phyloP scores from a whole-genome alignment of 2,797 vertebrate species.

The Pterois miles region DNA sequence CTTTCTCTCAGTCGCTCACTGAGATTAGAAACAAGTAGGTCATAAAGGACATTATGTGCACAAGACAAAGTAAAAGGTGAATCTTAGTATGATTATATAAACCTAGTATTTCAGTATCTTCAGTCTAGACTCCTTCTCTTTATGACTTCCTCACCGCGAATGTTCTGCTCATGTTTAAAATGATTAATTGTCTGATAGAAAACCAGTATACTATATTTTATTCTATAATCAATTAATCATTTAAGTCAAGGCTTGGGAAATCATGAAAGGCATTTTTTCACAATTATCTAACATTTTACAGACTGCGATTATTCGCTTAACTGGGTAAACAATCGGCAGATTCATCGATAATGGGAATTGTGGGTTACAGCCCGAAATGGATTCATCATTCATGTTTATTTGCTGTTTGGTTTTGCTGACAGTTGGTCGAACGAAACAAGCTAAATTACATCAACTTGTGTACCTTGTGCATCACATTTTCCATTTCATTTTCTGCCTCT shows the following conservation, averaged over 20 bases:
- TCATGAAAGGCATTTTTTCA: not conserved
- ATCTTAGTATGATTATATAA: not conserved
- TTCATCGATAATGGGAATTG: not conserved
- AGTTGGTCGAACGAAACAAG: not conserved
- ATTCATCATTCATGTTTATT: not conserved
- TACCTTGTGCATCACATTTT: not conserved
- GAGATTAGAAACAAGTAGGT: slow-evolving; percentile 41
- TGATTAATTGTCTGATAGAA: not conserved
- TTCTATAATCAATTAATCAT: not conserved
- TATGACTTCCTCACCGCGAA: not conserved
- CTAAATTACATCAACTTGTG: too few species aligned
- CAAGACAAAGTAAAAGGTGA: slow-evolving; percentile 28
- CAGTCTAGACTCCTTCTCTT: not conserved
- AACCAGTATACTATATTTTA: not conserved
- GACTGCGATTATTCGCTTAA: not conserved
- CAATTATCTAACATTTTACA: too few species aligned
- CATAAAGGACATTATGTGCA: slow-evolving; percentile 17
- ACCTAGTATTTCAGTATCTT: not conserved
- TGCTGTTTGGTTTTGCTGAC: not conserved
- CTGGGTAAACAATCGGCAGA: not conserved
- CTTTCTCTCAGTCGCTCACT: not conserved
- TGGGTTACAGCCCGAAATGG: too few species aligned
- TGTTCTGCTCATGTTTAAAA: not conserved
- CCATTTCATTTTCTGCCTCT: not conserved
- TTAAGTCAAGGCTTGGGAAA: not conserved